phyloP scores from a whole-genome alignment of 2,113 vertebrate species.

The Irena cyanogastra region DNA sequence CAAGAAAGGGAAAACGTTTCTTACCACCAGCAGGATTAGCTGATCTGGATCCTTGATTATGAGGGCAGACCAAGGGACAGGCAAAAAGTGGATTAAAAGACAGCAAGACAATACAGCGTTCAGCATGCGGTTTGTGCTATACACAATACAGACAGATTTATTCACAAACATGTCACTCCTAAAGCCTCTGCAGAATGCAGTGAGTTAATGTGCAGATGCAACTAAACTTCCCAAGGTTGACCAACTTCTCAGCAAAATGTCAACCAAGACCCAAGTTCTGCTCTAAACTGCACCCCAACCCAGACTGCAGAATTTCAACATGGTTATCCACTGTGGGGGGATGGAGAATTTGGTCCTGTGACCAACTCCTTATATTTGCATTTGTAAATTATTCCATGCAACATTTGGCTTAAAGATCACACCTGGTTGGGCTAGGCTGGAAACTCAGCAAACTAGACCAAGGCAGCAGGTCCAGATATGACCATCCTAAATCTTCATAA shows the following conservation, averaged over 20 bases:
- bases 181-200: slow-evolving; percentile 16
- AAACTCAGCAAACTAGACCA: background rate
- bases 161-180: slow-evolving; percentile 54
- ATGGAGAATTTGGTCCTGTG: background rate
- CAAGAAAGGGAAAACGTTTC: slow-evolving; percentile 74
- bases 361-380: background rate
- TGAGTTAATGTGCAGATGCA: background rate
- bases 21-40: slow-evolving; percentile 99
- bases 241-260: background rate
- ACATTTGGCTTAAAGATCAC: background rate
- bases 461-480: background rate
- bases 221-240: background rate
- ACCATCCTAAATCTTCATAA: background rate
- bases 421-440: background rate
- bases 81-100: slow-evolving; percentile 86
- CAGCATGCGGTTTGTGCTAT: slow-evolving; percentile 69
- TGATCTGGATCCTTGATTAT: slow-evolving; percentile 98
- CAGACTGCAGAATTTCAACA: background rate
- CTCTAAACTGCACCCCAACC: background rate
- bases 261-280: background rate
- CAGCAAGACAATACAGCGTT: slow-evolving; percentile 75
- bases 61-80: slow-evolving; percentile 88
- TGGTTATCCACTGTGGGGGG: background rate
- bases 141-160: slow-evolving; percentile 44
- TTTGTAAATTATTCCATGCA: background rate